phyloP scores from a whole-genome alignment of 2,888 invertebrate genomes.

The Electrophaes corylata region DNA sequence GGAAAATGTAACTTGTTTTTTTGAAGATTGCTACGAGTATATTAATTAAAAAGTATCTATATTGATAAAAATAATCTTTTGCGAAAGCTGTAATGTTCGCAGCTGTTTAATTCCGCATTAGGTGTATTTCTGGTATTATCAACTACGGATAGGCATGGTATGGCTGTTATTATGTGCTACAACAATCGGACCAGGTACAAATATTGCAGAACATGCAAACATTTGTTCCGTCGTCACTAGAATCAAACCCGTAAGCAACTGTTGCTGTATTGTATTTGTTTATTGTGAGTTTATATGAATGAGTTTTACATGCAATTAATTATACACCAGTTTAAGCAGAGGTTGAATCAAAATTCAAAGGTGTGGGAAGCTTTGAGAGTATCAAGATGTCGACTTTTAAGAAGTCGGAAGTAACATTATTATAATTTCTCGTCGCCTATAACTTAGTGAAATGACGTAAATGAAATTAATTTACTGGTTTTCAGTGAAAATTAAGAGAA shows the following conservation, averaged over 20 bases:
- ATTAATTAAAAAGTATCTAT: background rate
- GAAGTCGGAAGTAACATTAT: constrained; percentile 3
- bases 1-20: constrained; percentile 9
- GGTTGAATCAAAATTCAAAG: constrained; percentile 1
- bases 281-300: background rate
- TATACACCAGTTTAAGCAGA: background rate
- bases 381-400: constrained; percentile 3
- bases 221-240: no score
- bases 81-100: no score
- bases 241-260: no score
- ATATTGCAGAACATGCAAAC: no score
- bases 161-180: no score
- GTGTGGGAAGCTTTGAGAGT: background rate
- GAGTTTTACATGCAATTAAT: background rate
- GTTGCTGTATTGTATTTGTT: no score
- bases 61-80: background rate
- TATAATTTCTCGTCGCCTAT: background rate
- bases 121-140: no score
- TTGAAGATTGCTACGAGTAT: background rate
- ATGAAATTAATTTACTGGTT: background rate
- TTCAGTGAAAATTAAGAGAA: constrained; percentile 5
- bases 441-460: background rate
- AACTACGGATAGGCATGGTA: no score
- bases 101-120: no score
- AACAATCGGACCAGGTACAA: no score